Evolutionary conservation across 1,140 invertebrate species (phyloP).

Genomic region (Camponotus pennsylvanicus): DNA sequence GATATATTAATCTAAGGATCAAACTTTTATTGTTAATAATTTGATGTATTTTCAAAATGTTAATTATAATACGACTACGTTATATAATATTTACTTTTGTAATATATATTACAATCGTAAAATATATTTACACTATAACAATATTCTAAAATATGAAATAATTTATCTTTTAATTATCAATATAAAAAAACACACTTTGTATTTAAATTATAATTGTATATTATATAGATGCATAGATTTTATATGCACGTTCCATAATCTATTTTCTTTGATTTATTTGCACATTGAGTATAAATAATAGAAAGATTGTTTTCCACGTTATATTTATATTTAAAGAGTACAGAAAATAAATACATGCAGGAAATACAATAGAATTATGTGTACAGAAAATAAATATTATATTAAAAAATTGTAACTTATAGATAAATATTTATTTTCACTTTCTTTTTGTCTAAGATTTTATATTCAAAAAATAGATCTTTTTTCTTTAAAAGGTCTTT

Average conservation of each 20-base stretch:
- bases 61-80: background rate
- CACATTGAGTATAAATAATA: background rate
- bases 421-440: too few relatives aligned
- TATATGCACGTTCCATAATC: background rate
- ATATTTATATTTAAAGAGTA: background rate
- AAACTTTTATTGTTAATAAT: conserved; percentile 2
- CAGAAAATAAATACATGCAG: too few relatives aligned
- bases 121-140: conserved; percentile 7
- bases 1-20: background rate
- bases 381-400: too few relatives aligned
- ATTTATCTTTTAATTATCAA: conserved; percentile 8
- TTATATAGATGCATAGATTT: background rate
- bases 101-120: background rate
- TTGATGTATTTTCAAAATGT: background rate
- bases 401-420: too few relatives aligned
- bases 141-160: conserved; percentile 17
- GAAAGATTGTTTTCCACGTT: background rate
- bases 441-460: too few relatives aligned
- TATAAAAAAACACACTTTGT: background rate
- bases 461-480: too few relatives aligned
- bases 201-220: background rate
- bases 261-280: background rate
- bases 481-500: too few relatives aligned
- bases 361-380: too few relatives aligned
- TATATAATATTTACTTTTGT: conserved; percentile 16